Conservation (phyloP, 30 jellyfish, hydroid and myxozoan species). For the Aurelia coerulea region DNA sequence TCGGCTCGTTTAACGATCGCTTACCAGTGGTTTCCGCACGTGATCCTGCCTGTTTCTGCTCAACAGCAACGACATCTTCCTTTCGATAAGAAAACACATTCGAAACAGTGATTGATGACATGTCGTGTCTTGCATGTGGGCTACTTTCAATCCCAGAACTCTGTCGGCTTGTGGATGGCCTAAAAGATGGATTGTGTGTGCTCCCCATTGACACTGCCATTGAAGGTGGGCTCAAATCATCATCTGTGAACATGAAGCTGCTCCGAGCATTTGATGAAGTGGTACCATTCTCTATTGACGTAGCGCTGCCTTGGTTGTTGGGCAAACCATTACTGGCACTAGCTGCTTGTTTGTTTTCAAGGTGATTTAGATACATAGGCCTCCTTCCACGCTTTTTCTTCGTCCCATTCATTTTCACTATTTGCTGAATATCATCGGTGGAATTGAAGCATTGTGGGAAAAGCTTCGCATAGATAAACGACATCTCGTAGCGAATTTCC, state of each 20-base stretch:
- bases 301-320: background rate
- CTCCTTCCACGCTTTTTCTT: constrained; percentile 24
- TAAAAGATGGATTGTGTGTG: background rate
- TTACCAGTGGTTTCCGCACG: no score
- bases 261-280: background rate
- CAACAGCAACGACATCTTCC: constrained; percentile 1
- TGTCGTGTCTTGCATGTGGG: constrained; percentile 11
- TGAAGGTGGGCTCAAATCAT: background rate
- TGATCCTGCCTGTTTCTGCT: background rate
- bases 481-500: constrained; percentile 62
- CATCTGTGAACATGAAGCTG: background rate
- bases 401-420: background rate
- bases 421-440: constrained; percentile 5
- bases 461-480: constrained; percentile 47
- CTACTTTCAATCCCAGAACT: no score
- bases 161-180: background rate
- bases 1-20: no score
- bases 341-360: background rate
- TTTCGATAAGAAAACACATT: constrained; percentile 20
- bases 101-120: constrained; percentile 23
- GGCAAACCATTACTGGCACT: background rate
- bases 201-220: background rate
- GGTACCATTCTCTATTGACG: background rate
- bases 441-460: constrained; percentile 51
- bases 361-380: background rate